A percentile compares a stretch with the other conserved stretches of the same genome.
Conservation (phyloP, 2,797 vertebrate genomes). For the Macropodus opercularis region DNA sequence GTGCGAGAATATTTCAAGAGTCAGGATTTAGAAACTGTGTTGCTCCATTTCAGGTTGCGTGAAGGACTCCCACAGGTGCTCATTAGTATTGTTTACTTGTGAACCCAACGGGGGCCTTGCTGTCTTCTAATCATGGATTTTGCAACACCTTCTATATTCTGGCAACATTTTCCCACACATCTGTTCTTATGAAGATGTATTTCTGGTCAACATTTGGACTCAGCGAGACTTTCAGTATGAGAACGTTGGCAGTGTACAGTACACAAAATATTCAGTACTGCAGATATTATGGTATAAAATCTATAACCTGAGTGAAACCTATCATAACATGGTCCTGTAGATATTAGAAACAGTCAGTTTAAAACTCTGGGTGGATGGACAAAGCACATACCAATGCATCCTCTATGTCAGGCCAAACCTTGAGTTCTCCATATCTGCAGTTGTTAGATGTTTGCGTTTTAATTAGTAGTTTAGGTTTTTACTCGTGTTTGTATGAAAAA, state of each 20-base stretch:
- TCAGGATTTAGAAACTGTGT: conserved; percentile 41
- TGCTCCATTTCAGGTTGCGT: conserved; percentile 65
- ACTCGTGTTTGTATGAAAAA: too few species aligned
- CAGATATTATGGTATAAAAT: conserved; percentile 44
- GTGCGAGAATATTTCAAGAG: conserved; percentile 30
- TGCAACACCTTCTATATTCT: conserved; percentile 48
- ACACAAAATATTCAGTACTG: conserved; percentile 48
- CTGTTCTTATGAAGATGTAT: conserved; percentile 50
- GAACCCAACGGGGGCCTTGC: conserved; percentile 52
- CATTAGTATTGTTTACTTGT: conserved; percentile 74
- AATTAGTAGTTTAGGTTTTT: too few species aligned
- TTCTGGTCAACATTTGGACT: conserved; percentile 39
- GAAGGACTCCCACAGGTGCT: conserved; percentile 70
- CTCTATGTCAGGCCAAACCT: too few species aligned
- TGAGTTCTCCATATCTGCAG: too few species aligned
- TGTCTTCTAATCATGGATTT: conserved; percentile 70
- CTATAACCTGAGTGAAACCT: conserved; percentile 47
- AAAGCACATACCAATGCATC: too few species aligned
- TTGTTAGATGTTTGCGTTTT: too few species aligned
- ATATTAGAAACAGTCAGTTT: conserved; percentile 4
- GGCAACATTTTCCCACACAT: conserved; percentile 49
- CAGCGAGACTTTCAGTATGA: conserved; percentile 1
- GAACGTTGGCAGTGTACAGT: conserved; percentile 24
- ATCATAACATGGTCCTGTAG: conserved; percentile 6
- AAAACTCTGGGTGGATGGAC: background rate